phyloP scores from a whole-genome alignment of 2,797 vertebrate species.

The Chlorospingus semifuscus region DNA sequence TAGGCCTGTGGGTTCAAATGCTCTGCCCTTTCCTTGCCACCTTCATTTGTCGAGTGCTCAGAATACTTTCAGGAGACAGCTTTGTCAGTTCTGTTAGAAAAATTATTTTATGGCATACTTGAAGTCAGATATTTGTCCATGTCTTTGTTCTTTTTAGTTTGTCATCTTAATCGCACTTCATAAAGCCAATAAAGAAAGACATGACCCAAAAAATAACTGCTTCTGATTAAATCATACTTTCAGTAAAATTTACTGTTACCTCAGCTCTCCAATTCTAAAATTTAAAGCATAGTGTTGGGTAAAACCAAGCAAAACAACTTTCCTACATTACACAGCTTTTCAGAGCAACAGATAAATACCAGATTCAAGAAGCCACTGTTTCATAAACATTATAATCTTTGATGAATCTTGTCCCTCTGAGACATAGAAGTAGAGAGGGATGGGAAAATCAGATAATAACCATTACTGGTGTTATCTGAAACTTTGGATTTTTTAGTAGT shows the following conservation, averaged over 20 bases:
- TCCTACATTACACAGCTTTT: neutral
- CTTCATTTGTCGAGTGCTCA: neutral
- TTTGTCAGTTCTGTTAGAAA: conserved; percentile 30
- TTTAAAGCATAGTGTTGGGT: neutral
- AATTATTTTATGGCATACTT: neutral
- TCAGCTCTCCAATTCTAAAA: neutral
- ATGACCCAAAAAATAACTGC: neutral
- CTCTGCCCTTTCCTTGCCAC: neutral
- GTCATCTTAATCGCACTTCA: neutral
- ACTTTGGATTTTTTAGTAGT: neutral
- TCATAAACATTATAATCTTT: neutral
- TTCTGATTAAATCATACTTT: conserved; percentile 4
- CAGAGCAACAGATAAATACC: neutral
- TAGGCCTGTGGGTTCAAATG: neutral
- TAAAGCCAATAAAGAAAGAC: neutral
- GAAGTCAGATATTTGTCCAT: neutral
- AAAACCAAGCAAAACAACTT: neutral
- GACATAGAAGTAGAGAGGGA: neutral
- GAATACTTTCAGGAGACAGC: neutral
- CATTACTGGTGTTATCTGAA: neutral
- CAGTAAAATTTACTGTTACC: neutral
- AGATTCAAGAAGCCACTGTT: neutral
- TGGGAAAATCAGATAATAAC: neutral
- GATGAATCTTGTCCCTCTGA: neutral
- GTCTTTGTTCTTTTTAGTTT: neutral